Conservation (phyloP, 1,140 invertebrate genomes). For the Geopemphigus sp. region DNA sequence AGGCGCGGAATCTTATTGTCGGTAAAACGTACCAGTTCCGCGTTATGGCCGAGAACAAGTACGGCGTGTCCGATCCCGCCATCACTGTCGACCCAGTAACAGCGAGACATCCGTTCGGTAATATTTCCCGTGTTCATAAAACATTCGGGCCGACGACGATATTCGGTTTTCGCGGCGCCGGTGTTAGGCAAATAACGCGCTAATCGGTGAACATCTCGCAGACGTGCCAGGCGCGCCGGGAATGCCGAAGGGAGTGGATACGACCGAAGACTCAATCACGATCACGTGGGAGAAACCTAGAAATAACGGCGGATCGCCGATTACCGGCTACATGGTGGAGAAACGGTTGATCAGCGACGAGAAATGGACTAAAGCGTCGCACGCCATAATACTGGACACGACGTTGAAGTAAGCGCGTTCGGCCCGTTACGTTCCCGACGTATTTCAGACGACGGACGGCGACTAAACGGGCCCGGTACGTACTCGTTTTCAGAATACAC, state of each 20-base stretch:
- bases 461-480: no score
- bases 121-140: constrained; percentile 47
- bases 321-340: constrained; percentile 90
- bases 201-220: constrained; percentile 53
- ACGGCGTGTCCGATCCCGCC: constrained; percentile 90
- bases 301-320: constrained; percentile 87
- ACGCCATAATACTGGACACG: constrained; percentile 76
- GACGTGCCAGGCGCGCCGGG: constrained; percentile 88
- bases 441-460: not conserved
- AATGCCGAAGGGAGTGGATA: constrained; percentile 77
- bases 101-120: constrained; percentile 92
- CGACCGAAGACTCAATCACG: constrained; percentile 91
- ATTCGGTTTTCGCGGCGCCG: no score
- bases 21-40: constrained; percentile 95
- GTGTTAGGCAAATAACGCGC: no score
- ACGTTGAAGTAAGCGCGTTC: constrained; percentile 63
- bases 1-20: constrained; percentile 86
- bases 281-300: constrained; percentile 90
- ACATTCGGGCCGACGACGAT: no score
- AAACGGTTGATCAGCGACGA: constrained; percentile 84
- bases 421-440: no score
- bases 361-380: constrained; percentile 87
- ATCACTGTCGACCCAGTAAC: constrained; percentile 82
- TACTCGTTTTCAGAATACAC: constrained; percentile 63
- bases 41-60: constrained; percentile 95